phyloP scores from a whole-genome alignment of 2,888 invertebrate species.

The Coleophora flavipennella region DNA sequence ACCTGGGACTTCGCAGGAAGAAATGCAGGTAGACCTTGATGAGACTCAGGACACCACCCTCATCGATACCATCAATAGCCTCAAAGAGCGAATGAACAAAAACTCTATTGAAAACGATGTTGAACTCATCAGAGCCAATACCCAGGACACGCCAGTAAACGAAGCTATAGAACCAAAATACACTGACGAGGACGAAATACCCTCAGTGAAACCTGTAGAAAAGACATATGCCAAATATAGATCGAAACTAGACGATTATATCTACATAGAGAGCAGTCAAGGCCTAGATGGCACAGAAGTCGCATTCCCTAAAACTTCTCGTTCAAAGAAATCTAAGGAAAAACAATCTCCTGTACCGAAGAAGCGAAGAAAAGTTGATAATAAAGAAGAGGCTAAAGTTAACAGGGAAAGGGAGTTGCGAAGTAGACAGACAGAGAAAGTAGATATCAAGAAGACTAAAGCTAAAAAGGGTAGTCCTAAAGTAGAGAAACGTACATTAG shows the following conservation, averaged over 20 bases:
- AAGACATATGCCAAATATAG: conserved; percentile 56
- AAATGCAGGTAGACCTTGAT: conserved; percentile 19
- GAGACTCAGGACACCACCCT: conserved; percentile 33
- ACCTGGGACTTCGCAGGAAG: conserved; percentile 30
- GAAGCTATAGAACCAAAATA: conserved; percentile 34
- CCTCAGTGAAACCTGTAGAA: conserved; percentile 52
- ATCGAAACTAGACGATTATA: conserved; percentile 56
- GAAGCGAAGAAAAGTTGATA: conserved; percentile 54
- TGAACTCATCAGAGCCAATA: conserved; percentile 53
- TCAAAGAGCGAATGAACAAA: conserved; percentile 46
- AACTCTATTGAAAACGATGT: conserved; percentile 60
- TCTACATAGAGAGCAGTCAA: conserved; percentile 55
- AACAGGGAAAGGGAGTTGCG: conserved; percentile 31
- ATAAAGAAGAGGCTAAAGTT: conserved; percentile 21
- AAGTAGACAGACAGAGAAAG: conserved; percentile 21
- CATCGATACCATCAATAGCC: conserved; percentile 42
- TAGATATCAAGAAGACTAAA: conserved; percentile 18
- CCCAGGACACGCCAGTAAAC: conserved; percentile 40
- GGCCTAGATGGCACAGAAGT: conserved; percentile 50
- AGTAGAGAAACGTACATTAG: conserved; percentile 22
- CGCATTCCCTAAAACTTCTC: conserved; percentile 43
- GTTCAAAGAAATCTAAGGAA: conserved; percentile 33
- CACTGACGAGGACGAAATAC: conserved; percentile 44
- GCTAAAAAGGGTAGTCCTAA: conserved; percentile 10
- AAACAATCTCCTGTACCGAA: conserved; percentile 43